Evolutionary conservation across 2,797 vertebrate species (phyloP).

Genomic region (Pseudochaenichthys georgianus): DNA sequence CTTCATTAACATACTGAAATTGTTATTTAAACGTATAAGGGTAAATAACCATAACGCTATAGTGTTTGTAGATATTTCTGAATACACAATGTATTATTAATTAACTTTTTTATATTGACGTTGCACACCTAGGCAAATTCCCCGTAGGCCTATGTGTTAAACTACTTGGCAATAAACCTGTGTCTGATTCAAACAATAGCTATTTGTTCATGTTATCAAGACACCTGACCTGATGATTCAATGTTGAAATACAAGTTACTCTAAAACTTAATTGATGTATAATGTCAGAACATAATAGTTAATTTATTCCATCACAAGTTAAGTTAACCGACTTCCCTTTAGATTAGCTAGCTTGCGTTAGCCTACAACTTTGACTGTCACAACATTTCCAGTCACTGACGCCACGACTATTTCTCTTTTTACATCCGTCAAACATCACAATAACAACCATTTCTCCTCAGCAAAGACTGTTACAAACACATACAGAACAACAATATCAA

Average conservation of each 20-base stretch:
- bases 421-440: not conserved
- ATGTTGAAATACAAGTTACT: not conserved
- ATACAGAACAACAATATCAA: too few relatives aligned
- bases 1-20: not conserved
- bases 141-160: too few relatives aligned
- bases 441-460: too few relatives aligned
- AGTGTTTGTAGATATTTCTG: not conserved
- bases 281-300: not conserved
- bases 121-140: too few relatives aligned
- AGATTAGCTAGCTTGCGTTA: constrained; percentile 38
- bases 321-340: constrained; percentile 47
- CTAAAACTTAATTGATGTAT: not conserved
- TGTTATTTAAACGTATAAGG: not conserved
- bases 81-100: not conserved
- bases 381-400: constrained; percentile 14
- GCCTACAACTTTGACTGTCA: constrained; percentile 30
- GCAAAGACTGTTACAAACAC: not conserved
- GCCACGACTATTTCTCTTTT: not conserved
- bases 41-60: not conserved
- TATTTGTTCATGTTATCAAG: not conserved
- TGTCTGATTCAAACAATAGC: not conserved
- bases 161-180: not conserved
- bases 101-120: too few relatives aligned
- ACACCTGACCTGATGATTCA: too few relatives aligned
- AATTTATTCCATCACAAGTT: not conserved